Conservation (phyloP, 2,888 invertebrate species). For the Thumatha senex region DNA sequence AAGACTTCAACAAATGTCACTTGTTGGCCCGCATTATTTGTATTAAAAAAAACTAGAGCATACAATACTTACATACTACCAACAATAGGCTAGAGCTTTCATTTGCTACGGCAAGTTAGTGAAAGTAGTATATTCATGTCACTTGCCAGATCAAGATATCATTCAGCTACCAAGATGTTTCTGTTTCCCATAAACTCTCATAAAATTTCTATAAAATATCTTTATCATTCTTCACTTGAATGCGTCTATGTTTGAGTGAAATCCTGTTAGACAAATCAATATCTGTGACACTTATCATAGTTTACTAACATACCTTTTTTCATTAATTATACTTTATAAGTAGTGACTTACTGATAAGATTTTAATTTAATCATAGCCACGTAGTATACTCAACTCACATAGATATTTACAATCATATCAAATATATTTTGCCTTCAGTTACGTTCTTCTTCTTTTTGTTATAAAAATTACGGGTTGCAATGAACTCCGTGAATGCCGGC, state of each 20-base stretch:
- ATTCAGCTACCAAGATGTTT: neutral
- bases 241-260: constrained; percentile 4
- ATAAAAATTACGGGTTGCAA: too few relatives aligned
- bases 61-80: neutral
- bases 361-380: too few relatives aligned
- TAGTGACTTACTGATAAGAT: too few relatives aligned
- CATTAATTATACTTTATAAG: too few relatives aligned
- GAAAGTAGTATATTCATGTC: constrained; percentile 12
- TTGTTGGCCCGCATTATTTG: too few relatives aligned
- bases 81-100: constrained; percentile 1
- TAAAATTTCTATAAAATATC: neutral
- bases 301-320: constrained; percentile 3
- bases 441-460: too few relatives aligned
- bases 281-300: constrained; percentile 15
- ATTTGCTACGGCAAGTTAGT: constrained; percentile 6
- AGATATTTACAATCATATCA: too few relatives aligned
- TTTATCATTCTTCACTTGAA: neutral
- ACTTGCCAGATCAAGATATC: constrained; percentile 1
- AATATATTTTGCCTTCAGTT: too few relatives aligned
- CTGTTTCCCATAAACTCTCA: neutral
- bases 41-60: neutral
- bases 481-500: too few relatives aligned
- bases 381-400: too few relatives aligned
- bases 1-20: too few relatives aligned
- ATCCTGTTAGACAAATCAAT: constrained; percentile 24